Percentiles rank a stretch among this genome's conserved stretches.
Conservation (phyloP, 2,113 vertebrate genomes). For the Coturnix japonica region DNA sequence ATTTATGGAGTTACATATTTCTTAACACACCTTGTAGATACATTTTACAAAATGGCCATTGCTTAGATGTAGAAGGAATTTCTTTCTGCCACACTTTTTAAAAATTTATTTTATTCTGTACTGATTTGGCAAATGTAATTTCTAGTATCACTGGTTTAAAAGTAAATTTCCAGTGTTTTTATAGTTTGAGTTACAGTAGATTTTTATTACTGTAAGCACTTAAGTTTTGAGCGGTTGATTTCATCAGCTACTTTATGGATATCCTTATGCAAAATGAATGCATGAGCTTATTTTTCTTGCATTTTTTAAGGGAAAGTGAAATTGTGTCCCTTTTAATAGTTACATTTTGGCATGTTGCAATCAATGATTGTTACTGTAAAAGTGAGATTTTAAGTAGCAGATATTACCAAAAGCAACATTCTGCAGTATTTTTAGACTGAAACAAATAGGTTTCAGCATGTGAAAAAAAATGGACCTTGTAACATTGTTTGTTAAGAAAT, state of each 20-base stretch:
- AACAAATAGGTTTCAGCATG: not conserved
- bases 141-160: not conserved
- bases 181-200: not conserved
- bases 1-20: not conserved
- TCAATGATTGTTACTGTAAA: not conserved
- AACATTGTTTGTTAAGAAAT: not conserved
- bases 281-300: not conserved
- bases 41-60: not conserved
- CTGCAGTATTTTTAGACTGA: not conserved
- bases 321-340: not conserved
- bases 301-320: not conserved
- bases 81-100: not conserved
- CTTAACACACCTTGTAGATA: not conserved
- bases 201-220: not conserved
- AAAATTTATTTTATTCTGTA: not conserved
- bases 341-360: not conserved
- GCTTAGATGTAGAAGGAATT: not conserved
- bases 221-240: not conserved
- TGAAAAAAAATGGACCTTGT: not conserved
- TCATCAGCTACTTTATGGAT: not conserved
- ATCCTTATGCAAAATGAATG: not conserved
- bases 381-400: not conserved
- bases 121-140: not conserved
- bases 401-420: not conserved
- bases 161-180: not conserved